A percentile compares a stretch with the other conserved stretches of the same genome.
Conservation (phyloP, 2,888 invertebrate species). For the Entomobrya multifasciata region DNA sequence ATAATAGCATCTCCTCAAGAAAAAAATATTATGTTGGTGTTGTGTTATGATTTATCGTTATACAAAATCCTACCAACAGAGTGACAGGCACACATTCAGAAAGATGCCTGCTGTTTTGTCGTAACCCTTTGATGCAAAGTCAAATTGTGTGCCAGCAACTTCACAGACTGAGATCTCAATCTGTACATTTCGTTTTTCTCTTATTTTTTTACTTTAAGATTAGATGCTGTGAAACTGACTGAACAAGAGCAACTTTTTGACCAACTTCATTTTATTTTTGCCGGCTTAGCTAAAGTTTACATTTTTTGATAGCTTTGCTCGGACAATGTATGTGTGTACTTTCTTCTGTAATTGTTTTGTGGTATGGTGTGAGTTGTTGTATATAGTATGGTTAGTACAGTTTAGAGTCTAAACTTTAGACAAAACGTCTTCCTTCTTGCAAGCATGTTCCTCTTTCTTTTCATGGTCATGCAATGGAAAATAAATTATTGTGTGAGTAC, state of each 20-base stretch:
- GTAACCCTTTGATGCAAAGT: slow-evolving; percentile 54
- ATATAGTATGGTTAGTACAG: no score
- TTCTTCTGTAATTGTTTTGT: slow-evolving; percentile 32
- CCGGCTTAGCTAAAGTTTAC: neutral
- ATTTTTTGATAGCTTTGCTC: neutral
- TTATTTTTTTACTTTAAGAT: neutral
- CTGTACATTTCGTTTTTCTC: slow-evolving; percentile 14
- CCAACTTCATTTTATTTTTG: slow-evolving; percentile 11
- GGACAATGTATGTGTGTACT: neutral
- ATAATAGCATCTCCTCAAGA: no score
- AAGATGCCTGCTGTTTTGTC: slow-evolving; percentile 41
- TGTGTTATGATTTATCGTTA: slow-evolving; percentile 56
- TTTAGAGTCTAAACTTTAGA: no score
- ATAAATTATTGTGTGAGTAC: slow-evolving; percentile 47
- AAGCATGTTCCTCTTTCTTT: slow-evolving; percentile 9
- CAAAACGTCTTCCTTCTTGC: slow-evolving; percentile 7
- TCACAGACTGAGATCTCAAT: slow-evolving; percentile 45
- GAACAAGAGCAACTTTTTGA: slow-evolving; percentile 44
- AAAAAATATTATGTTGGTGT: slow-evolving; percentile 19
- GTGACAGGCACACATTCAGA: slow-evolving; percentile 37
- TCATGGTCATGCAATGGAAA: slow-evolving; percentile 38
- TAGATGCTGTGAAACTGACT: slow-evolving; percentile 43
- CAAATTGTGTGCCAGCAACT: slow-evolving; percentile 51
- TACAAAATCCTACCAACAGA: slow-evolving; percentile 51
- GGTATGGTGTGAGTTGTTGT: no score